Evolutionary conservation across 2,797 vertebrate species (phyloP).

Genomic region (Sarcophilus harrisii): DNA sequence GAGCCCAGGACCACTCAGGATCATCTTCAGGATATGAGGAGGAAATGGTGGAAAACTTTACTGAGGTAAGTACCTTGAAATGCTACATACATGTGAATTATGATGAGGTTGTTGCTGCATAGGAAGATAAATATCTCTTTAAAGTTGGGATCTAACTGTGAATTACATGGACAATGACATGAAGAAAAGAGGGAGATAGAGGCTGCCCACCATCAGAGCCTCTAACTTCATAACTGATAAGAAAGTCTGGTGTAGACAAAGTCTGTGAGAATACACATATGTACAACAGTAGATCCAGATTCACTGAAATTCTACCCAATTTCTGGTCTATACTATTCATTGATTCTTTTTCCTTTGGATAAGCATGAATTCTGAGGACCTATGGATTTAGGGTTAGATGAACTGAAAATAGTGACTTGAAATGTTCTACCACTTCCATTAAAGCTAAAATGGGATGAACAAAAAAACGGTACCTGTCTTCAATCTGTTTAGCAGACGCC

Average conservation of each 20-base stretch:
- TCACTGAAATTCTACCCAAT: neutral
- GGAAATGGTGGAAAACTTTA: neutral
- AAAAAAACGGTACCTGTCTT: constrained; percentile 85
- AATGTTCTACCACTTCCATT: neutral
- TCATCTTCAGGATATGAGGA: neutral
- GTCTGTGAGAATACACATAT: neutral
- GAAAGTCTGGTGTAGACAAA: neutral
- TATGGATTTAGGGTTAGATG: neutral
- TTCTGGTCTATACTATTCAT: neutral
- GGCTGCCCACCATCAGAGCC: neutral
- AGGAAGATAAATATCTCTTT: neutral
- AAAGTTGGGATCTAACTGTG: neutral
- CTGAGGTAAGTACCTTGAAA: neutral
- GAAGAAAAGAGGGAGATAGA: neutral
- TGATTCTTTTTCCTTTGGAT: neutral
- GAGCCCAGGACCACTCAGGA: neutral
- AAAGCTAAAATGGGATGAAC: neutral
- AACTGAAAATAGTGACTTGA: neutral
- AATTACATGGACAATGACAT: neutral
- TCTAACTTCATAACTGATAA: neutral
- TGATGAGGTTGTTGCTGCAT: neutral
- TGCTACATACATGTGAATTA: neutral
- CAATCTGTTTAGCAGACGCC: constrained; percentile 87
- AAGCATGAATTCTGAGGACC: neutral
- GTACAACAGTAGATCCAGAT: neutral